phyloP scores from a whole-genome alignment of 2,797 vertebrate species.

The Gadopsis bispinosus region DNA sequence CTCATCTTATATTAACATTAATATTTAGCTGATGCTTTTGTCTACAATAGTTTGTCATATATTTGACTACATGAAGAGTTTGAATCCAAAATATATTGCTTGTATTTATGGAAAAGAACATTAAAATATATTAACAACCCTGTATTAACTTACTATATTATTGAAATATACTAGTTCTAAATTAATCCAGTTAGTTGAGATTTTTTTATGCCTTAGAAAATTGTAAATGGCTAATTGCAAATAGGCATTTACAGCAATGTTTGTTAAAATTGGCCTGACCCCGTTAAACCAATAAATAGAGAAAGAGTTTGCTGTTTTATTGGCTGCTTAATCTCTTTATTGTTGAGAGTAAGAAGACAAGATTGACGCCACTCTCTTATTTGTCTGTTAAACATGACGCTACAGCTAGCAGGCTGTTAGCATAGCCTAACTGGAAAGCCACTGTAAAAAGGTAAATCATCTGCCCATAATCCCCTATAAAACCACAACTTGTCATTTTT shows the following conservation, averaged over 20 bases:
- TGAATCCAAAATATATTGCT: not conserved
- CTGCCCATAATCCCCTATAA: not conserved
- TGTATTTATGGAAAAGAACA: not conserved
- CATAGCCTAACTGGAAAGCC: not conserved
- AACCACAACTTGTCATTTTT: not conserved
- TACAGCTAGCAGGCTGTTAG: not conserved
- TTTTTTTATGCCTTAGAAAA: not conserved
- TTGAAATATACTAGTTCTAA: not conserved
- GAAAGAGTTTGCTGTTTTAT: not conserved
- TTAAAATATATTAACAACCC: not conserved
- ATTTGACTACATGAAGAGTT: not conserved
- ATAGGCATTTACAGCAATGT: not conserved
- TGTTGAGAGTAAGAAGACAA: too few relatives aligned
- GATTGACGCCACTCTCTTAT: too few relatives aligned
- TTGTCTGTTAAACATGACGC: not conserved
- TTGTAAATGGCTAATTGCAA: not conserved
- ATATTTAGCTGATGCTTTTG: not conserved
- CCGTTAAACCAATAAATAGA: not conserved
- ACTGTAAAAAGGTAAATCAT: not conserved
- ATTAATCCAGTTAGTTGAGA: not conserved
- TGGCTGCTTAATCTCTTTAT: not conserved
- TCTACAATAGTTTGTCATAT: not conserved
- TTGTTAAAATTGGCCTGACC: not conserved
- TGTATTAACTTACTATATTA: not conserved
- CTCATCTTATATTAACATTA: not conserved